phyloP scores from a whole-genome alignment of 2,888 invertebrate species.

The Noctua comes region DNA sequence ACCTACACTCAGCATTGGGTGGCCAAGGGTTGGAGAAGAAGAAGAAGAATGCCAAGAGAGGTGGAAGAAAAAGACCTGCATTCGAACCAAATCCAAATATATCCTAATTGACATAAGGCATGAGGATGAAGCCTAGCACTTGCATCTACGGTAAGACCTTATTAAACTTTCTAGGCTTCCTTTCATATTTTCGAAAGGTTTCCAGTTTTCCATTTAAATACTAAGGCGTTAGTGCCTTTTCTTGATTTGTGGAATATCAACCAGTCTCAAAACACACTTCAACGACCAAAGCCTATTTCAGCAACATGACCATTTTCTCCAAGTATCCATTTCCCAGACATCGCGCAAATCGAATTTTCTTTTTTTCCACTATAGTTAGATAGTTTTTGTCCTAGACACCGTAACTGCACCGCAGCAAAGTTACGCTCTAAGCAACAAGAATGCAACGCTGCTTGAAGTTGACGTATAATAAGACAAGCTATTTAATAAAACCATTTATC shows the following conservation, averaged over 20 bases:
- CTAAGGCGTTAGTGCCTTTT: no score
- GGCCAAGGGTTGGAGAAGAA: no score
- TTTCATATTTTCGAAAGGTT: neutral
- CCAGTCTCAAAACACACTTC: no score
- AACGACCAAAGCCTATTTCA: neutral
- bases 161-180: neutral
- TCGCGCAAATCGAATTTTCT: neutral
- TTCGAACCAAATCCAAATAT: neutral
- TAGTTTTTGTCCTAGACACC: slow-evolving; percentile 5
- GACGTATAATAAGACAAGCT: slow-evolving; percentile 8
- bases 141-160: neutral
- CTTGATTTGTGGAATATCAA: no score
- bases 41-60: no score
- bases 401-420: slow-evolving; percentile 13
- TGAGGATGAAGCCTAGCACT: neutral
- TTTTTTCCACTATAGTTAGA: neutral
- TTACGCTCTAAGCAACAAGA: slow-evolving; percentile 54
- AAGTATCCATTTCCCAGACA: neutral
- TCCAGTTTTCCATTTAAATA: no score
- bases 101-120: neutral
- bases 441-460: slow-evolving; percentile 49
- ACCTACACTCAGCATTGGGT: no score
- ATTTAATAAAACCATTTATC: slow-evolving; percentile 16
- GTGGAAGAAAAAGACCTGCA: neutral
- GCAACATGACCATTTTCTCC: neutral